Percentiles rank a stretch among this genome's conserved stretches.
Evolutionary conservation across 2,888 invertebrate species (phyloP).

Genomic region (Allacma fusca): DNA sequence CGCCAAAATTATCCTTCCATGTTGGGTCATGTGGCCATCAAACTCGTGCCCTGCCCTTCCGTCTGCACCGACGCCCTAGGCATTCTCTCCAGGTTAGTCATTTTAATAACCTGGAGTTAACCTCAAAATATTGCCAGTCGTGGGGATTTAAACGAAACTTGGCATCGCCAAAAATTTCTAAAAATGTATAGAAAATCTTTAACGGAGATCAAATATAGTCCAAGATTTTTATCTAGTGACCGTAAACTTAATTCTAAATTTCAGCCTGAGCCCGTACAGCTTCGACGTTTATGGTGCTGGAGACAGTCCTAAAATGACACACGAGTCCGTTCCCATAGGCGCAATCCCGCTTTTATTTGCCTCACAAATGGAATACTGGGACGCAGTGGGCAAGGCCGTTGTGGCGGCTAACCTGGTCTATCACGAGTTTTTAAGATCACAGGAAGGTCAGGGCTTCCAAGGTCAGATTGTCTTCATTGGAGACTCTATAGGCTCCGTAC

Average conservation of each 20-base stretch:
- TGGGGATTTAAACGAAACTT: too few relatives aligned
- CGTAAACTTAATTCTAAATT: too few relatives aligned
- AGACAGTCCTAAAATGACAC: constrained; percentile 84
- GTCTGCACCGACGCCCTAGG: constrained; percentile 91
- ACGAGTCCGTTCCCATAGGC: constrained; percentile 92
- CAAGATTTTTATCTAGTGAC: too few relatives aligned
- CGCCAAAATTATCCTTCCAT: constrained; percentile 88
- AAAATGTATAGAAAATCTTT: too few relatives aligned
- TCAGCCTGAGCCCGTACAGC: constrained; percentile 91
- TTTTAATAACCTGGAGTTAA: background rate
- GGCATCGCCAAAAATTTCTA: too few relatives aligned
- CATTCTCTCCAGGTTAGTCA: constrained; percentile 77
- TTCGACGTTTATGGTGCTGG: constrained; percentile 89
- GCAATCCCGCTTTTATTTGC: constrained; percentile 92
- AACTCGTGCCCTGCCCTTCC: constrained; percentile 91
- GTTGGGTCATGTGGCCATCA: constrained; percentile 83
- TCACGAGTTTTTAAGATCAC: constrained; percentile 86
- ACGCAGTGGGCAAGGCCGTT: constrained; percentile 85
- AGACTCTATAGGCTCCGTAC: constrained; percentile 94
- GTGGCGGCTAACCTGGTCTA: constrained; percentile 86
- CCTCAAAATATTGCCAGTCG: background rate
- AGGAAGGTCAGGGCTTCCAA: constrained; percentile 91
- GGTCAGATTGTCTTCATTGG: constrained; percentile 86
- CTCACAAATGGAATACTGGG: constrained; percentile 86
- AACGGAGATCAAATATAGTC: too few relatives aligned